Evolutionary conservation across 2,113 vertebrate genomes (phyloP).

Genomic region (Cavia aperea): DNA sequence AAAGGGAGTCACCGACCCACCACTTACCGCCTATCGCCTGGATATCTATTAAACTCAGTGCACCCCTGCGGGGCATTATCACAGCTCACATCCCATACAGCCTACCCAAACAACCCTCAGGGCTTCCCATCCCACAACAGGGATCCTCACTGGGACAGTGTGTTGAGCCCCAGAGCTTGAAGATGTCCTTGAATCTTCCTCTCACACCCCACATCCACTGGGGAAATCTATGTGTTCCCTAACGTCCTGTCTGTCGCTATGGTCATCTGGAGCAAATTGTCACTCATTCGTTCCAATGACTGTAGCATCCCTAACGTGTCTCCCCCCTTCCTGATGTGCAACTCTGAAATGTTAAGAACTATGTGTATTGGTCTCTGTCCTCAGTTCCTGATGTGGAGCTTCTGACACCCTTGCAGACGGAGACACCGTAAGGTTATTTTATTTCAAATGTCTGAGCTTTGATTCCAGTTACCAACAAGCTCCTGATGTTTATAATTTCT

Average conservation of each 20-base stretch:
- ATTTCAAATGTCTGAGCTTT: neutral
- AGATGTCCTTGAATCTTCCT: neutral
- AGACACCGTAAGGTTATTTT: neutral
- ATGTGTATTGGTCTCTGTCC: neutral
- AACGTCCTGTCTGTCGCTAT: accelerated
- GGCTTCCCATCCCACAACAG: neutral
- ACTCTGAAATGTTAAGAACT: neutral
- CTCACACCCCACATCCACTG: neutral
- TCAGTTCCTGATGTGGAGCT: accelerated
- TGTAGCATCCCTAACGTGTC: neutral
- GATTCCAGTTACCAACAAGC: neutral
- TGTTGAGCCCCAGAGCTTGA: neutral
- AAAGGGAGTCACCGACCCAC: too few species aligned
- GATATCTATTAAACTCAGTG: neutral
- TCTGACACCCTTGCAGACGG: too few species aligned
- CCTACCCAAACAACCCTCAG: neutral
- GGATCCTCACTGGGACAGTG: neutral
- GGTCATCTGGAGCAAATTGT: too few species aligned
- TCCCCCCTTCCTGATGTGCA: neutral
- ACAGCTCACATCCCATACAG: neutral
- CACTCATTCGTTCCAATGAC: neutral
- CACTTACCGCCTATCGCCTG: neutral
- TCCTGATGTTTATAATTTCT: neutral
- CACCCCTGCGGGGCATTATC: too few species aligned
- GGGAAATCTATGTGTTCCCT: neutral